Conservation (phyloP, 2,888 invertebrate species). For the Physocephala rufipes region DNA sequence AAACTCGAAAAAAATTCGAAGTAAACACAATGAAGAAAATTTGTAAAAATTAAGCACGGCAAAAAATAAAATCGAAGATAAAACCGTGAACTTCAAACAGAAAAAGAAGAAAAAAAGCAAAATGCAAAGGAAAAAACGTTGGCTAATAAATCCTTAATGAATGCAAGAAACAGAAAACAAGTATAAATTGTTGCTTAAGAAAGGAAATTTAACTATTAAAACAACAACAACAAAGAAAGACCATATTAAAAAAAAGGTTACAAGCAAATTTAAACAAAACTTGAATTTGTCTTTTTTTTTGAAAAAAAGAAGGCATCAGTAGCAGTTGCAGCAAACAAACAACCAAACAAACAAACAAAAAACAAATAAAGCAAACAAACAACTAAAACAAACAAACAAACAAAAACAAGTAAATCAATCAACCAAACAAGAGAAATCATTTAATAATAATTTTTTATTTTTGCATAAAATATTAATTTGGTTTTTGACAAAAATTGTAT, state of each 20-base stretch:
- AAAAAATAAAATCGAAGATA: no score
- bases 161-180: conserved; percentile 7
- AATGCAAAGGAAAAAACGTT: no score
- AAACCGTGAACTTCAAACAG: no score
- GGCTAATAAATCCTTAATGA: no score
- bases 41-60: no score
- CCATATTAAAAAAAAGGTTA: neutral
- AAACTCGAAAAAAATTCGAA: no score
- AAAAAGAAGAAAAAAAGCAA: neutral
- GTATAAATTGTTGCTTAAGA: conserved; percentile 2
- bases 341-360: neutral
- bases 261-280: neutral
- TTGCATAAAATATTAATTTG: neutral
- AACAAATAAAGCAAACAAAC: neutral
- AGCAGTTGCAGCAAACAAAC: neutral
- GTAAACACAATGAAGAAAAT: no score
- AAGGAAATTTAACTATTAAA: neutral
- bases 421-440: neutral
- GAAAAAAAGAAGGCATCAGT: neutral
- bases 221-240: neutral
- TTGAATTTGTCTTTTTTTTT: neutral
- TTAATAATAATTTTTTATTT: conserved; percentile 7
- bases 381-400: neutral
- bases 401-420: neutral
- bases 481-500: no score